Base-by-base conservation (phyloP, 1,140 invertebrate genomes). In the Proales similis region DNA sequence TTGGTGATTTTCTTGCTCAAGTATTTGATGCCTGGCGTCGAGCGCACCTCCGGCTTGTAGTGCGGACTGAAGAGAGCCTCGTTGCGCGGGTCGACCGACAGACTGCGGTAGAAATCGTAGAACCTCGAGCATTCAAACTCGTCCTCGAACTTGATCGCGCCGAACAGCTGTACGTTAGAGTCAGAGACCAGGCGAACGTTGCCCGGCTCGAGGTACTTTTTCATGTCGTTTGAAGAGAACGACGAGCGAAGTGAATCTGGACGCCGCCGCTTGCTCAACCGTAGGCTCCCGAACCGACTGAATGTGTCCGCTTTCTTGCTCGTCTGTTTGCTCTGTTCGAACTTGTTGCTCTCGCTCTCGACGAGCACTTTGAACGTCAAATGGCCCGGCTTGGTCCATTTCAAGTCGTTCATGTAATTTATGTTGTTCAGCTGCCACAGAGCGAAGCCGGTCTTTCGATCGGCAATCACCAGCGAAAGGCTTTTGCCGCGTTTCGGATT, bases 51-150 rank as follows among this genome's bases (percentile, higher is more conserved):
- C 2, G 20, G 20, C 19, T 57, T 57, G 30, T 26, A 57, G 17
- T 39, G 51, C 11, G 51, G 51, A 57, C 45, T 57, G 45, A 57
- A 57, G 2, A 57, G 11, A 26, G 39, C 51, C 17, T 57, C 51
- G 24, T 57, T 57, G 9, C n/a, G 14, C 22, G 33, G 14, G 29
- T 57, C 51, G 2, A 57, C 51, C 39, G 30, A 57, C 17, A 57
- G 30, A 0, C 51, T 12, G 7, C 51, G 33, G 32, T 57, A 57
- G 32, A 57, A 57, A 42, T 57, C 51, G 30, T 43, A 57, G 22
- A 57, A 57, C 19, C 20, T 57, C 5, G 51, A 57, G 20, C 51
- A 57, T 19, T 57, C 51, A 11, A 57, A 24, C 14, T 57, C 51
- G 22, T 57, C 36, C 5, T 57, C 51, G 3, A 57, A 57, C 19